Base-by-base conservation (phyloP, 2,888 invertebrate species). In the Aphelenchoides bicaudatus region DNA sequence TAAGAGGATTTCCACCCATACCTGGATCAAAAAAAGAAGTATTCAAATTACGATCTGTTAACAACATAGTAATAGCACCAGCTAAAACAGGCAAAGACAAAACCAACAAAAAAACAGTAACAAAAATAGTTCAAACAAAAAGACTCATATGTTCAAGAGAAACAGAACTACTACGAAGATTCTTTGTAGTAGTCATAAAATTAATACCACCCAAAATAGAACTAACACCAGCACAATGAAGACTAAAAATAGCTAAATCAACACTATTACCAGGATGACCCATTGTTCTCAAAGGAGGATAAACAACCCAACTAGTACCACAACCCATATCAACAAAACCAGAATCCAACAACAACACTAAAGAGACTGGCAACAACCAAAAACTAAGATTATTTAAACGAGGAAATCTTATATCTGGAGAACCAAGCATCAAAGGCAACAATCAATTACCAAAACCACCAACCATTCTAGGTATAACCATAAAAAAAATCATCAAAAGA, bases 301-400 rank as follows among this genome's bases (percentile, higher is more conserved):
- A 88, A 10, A 88, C 84, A 39, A 88, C 88, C 86, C 88, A 88
- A 53, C 88, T 88, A 39, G 88, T 88, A 59, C 88, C 88, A 50
- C 85, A 85, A 56, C 88, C 88, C 70, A 82, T 84, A 83, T 87
- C 86, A 61, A 86, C 84, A 73, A 86, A 81, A 72, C 84, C 84
- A 72, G 87, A 86, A 55, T 83, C 81, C 74, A 87, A 79, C 79
- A 88, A 74, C 46, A 88, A 68, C n/a, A 83, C 82, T 72, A 88
- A 72, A 8, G 87, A 86, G 0, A 87, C 86, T 0, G 86, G 86
- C n/a, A 88, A 66, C 56, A 89, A 65, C 84, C 88, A 88, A 83
- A 88, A 89, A 80, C 88, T 88, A 85, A 88, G 86, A 83, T 88
- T 88, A 85, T 89, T 89, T 84, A 89, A 84, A 78, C 88, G 88